These are phyloP conservation scores for Xyliphius kryptos DNA, from an alignment of 2,113 vertebrate genomes.

Conservation along the genomic window DNA sequence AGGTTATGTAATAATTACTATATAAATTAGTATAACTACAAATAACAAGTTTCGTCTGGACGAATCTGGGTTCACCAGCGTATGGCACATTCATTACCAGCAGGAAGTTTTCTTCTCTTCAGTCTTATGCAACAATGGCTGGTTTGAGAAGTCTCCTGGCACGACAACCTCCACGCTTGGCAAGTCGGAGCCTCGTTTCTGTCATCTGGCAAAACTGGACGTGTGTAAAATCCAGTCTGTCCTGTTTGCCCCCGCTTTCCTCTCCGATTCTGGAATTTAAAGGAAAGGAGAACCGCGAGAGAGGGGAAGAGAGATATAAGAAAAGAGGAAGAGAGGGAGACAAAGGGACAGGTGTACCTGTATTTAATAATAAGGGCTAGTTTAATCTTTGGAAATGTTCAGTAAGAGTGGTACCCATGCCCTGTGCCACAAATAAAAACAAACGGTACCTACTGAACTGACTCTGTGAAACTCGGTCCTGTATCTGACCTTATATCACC, in stretches of 20 bases:
- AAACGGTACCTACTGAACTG: no score
- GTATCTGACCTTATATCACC: no score
- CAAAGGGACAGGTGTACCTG: conserved; percentile 12
- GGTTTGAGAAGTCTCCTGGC: conserved; percentile 24
- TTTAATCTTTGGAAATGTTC: conserved; percentile 2
- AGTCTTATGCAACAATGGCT: no score
- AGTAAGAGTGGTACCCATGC: no score
- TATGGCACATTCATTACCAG: background rate
- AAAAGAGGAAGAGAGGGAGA: conserved; percentile 29
- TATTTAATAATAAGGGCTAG: conserved; percentile 10
- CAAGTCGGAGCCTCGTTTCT: conserved; percentile 23
- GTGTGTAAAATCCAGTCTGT: conserved; percentile 35
- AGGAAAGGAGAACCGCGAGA: conserved; percentile 35
- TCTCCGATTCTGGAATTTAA: conserved; percentile 39
- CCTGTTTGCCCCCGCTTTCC: conserved; percentile 39
- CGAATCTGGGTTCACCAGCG: no score
- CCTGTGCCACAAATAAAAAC: no score
- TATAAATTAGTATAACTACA: no score
- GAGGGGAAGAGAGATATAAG: conserved; percentile 17
- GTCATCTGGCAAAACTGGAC: conserved; percentile 22
- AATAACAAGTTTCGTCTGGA: no score
- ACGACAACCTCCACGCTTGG: conserved; percentile 11
- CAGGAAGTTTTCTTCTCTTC: no score
- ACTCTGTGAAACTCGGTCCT: no score
- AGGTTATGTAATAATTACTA: no score